phyloP scores from a whole-genome alignment of 2,888 invertebrate genomes.

The Aleiodes testaceus region DNA sequence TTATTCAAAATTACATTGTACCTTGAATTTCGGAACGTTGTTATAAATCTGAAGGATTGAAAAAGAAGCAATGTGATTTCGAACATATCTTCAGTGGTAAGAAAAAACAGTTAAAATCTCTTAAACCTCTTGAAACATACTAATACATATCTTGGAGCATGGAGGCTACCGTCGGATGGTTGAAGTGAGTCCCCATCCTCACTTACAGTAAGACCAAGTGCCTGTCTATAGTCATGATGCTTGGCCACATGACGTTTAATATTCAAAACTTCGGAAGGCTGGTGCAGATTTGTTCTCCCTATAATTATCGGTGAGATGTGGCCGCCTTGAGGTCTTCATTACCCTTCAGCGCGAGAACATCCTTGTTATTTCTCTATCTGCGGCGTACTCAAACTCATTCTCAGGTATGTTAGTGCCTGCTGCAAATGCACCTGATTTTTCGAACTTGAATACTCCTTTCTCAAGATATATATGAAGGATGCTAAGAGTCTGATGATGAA shows the following conservation, averaged over 20 bases:
- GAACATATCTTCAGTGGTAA: too few species aligned
- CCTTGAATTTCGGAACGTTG: too few species aligned
- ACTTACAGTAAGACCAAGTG: neutral
- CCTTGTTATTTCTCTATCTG: slow-evolving; percentile 71
- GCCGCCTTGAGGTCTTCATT: slow-evolving; percentile 74
- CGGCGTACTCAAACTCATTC: slow-evolving; percentile 56
- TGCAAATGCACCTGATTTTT: neutral
- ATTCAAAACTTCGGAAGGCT: slow-evolving; percentile 73
- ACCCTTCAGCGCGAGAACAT: slow-evolving; percentile 64
- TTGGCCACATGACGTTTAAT: slow-evolving; percentile 68
- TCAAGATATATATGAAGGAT: neutral
- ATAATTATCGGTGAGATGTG: slow-evolving; percentile 73
- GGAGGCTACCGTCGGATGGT: slow-evolving; percentile 67
- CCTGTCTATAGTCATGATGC: slow-evolving; percentile 33
- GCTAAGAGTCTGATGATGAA: slow-evolving; percentile 2
- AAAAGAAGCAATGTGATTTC: too few species aligned
- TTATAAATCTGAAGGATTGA: too few species aligned
- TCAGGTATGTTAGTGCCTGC: slow-evolving; percentile 18
- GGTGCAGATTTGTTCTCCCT: slow-evolving; percentile 71
- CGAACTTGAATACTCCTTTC: neutral
- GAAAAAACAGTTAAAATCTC: slow-evolving; percentile 35
- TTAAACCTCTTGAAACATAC: neutral
- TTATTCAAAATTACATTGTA: too few species aligned
- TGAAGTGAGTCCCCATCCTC: slow-evolving; percentile 48
- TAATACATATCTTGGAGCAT: slow-evolving; percentile 58